Conservation (phyloP, 1,140 invertebrate genomes). For the Drosophila orena region DNA sequence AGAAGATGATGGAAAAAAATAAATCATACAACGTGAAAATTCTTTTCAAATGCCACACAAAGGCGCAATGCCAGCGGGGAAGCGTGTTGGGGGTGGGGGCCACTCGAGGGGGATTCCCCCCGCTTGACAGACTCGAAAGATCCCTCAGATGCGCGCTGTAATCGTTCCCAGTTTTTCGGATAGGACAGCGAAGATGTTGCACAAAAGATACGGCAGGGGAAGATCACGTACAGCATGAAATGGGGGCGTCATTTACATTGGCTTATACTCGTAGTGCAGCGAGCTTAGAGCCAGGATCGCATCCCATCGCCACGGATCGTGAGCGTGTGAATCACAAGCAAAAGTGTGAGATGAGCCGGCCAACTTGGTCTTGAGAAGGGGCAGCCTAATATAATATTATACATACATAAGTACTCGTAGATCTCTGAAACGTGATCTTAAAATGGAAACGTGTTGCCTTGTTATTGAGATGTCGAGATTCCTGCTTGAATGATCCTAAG, state of each 20-base stretch:
- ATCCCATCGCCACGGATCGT: constrained; percentile 53
- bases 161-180: constrained; percentile 58
- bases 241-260: constrained; percentile 80
- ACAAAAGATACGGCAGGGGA: constrained; percentile 61
- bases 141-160: constrained; percentile 67
- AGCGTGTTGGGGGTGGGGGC: constrained; percentile 12
- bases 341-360: constrained; percentile 30
- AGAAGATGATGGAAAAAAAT: constrained; percentile 38
- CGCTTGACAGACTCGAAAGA: constrained; percentile 75
- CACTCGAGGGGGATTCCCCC: constrained; percentile 22
- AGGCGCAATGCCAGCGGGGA: constrained; percentile 21
- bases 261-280: constrained; percentile 24
- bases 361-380: constrained; percentile 11
- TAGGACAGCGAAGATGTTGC: constrained; percentile 59
- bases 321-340: constrained; percentile 74
- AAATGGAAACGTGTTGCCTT: constrained; percentile 31
- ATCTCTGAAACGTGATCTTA: constrained; percentile 38
- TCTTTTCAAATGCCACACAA: constrained; percentile 76
- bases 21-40: constrained; percentile 72
- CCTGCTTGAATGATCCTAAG: not conserved
- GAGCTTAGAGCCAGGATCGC: constrained; percentile 44
- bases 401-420: constrained; percentile 21
- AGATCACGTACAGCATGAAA: constrained; percentile 75
- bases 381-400: constrained; percentile 8
- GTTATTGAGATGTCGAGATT: constrained; percentile 30